Conservation (phyloP, 1,140 invertebrate species). For the Brachionus asplanchnoidis region DNA sequence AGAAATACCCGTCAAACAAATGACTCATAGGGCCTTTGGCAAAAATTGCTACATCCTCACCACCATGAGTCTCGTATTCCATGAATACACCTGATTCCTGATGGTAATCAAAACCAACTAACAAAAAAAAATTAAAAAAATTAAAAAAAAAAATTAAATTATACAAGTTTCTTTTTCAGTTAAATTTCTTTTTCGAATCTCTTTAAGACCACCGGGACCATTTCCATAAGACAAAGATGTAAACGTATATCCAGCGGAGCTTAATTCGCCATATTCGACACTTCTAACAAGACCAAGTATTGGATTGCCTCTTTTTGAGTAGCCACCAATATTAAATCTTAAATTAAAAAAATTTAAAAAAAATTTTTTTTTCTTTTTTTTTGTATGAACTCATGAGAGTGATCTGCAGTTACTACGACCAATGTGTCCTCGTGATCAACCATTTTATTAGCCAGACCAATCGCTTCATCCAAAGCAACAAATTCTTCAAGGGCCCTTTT, state of each 20-base stretch:
- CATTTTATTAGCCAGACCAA: slow-evolving; percentile 24
- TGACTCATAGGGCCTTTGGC: slow-evolving; percentile 71
- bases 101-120: slow-evolving; percentile 45
- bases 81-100: slow-evolving; percentile 63
- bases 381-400: slow-evolving; percentile 59
- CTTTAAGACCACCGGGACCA: slow-evolving; percentile 48
- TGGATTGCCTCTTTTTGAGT: slow-evolving; percentile 44
- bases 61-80: slow-evolving; percentile 60
- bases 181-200: slow-evolving; percentile 4
- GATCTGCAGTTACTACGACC: slow-evolving; percentile 83
- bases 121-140: neutral
- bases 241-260: slow-evolving; percentile 44
- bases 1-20: slow-evolving; percentile 62
- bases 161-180: neutral
- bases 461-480: slow-evolving; percentile 70
- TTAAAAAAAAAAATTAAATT: neutral
- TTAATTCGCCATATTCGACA: slow-evolving; percentile 5
- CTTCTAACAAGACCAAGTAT: slow-evolving; percentile 44
- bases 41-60: slow-evolving; percentile 47
- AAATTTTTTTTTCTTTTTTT: neutral
- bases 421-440: slow-evolving; percentile 64
- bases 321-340: slow-evolving; percentile 46
- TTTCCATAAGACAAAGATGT: slow-evolving; percentile 55
- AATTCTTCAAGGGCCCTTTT: slow-evolving; percentile 73
- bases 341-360: neutral